Percentiles rank a stretch among this genome's conserved stretches.
These are phyloP conservation scores for Diphyllodes magnificus DNA, from an alignment of 2,113 vertebrate species.

Conservation along the genomic window DNA sequence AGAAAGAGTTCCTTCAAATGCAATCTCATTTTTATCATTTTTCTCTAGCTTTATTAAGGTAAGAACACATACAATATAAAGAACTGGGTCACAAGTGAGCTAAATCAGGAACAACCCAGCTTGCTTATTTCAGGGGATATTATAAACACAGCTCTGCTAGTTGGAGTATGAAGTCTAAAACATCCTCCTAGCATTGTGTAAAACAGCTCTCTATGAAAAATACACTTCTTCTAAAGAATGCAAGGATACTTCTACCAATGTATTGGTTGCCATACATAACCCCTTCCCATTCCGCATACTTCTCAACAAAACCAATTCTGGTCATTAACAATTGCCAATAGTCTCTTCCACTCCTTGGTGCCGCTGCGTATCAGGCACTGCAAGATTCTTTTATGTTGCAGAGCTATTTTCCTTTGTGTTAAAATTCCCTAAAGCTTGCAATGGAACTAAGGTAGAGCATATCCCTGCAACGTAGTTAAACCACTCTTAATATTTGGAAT, in stretches of 20 bases:
- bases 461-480: slow-evolving; percentile 17
- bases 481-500: not conserved
- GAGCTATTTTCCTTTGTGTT: slow-evolving; percentile 35
- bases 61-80: not conserved
- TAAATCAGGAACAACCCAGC: not conserved
- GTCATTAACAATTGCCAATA: not conserved
- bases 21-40: not conserved
- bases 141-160: not conserved
- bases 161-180: not conserved
- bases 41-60: not conserved
- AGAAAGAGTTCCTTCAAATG: not conserved
- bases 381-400: not conserved
- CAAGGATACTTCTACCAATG: not conserved
- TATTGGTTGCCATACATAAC: not conserved
- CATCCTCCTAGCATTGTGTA: not conserved
- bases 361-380: not conserved
- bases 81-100: not conserved
- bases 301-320: not conserved
- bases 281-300: not conserved
- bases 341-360: not conserved
- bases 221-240: not conserved
- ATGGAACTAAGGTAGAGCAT: not conserved
- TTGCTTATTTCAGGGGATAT: not conserved
- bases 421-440: not conserved
- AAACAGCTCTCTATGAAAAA: not conserved